Evolutionary conservation across 1,140 invertebrate genomes (phyloP), one percentile per base, ranked within the genome.

Genomic region (Caenorhabditis remanei): DNA sequence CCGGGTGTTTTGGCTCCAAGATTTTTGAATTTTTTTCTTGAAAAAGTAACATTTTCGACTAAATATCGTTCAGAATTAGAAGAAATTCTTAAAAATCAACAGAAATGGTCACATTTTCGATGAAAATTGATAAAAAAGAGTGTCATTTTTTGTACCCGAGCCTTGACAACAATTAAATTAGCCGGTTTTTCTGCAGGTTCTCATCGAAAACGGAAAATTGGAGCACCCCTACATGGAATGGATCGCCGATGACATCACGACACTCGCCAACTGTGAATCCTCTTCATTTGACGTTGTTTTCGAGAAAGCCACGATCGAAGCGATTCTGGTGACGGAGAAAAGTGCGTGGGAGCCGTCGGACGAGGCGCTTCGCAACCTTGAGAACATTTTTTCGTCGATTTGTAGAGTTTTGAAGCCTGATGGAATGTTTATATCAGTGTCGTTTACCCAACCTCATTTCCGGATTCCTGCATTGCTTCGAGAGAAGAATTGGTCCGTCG

Each of bases 251-350:
- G 88, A 91, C 90, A 91, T 88, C 85, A 63, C 16, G 84, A 87
- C 84, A 13, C 63, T 67, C 24, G 53, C 24, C 3, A 48, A 67
- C 2, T 43, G 83, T 19, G 75, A 53, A 46, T 87, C 90, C 13
- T 88, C 87, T 65, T 87, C 87, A n/a, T 94, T 94, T 92, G 94
- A 94, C 90, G 91, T 94, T 58, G 92, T 94, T 21, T 89, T 94
- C 58, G 94, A 94, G 88, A 94, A 94, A 90, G 94, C 93, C 8
- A 94, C 94, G 41, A 86, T 94, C n/a, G 94, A 94, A 90, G 93
- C 93, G 14, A 88, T 94, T n/a, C 90, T 94, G 46, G 94, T 94
- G 8, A 90, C 90, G 16, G 94, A 94, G 89, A 93, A 91, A 88
- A 92, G 93, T 90, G 93, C 93, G 5, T 94, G 94, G 94, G 90